These are phyloP conservation scores for Atrina japonica DNA, from an alignment of 2,888 invertebrate genomes.

Conservation along the genomic window DNA sequence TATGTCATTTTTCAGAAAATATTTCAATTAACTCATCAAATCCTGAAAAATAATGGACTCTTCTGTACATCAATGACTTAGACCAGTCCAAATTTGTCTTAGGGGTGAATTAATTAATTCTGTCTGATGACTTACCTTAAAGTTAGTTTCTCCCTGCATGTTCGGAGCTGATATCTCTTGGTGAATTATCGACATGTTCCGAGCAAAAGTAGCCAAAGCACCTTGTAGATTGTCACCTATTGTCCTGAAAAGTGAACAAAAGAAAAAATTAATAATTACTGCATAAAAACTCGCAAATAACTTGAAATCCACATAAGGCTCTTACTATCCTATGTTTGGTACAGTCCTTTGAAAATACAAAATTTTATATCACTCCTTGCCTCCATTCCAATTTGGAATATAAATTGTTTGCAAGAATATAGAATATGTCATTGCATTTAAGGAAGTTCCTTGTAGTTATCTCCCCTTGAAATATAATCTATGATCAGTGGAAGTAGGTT, in stretches of 20 bases:
- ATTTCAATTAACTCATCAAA: too few relatives aligned
- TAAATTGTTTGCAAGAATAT: not conserved
- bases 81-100: too few relatives aligned
- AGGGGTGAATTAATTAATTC: too few relatives aligned
- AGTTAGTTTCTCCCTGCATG: slow-evolving; percentile 80
- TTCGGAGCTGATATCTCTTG: slow-evolving; percentile 80
- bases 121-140: slow-evolving; percentile 75
- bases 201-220: slow-evolving; percentile 78
- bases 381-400: not conserved
- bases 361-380: not conserved
- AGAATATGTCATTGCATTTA: not conserved
- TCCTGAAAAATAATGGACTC: too few relatives aligned
- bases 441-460: too few relatives aligned
- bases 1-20: too few relatives aligned
- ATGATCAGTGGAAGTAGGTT: too few relatives aligned
- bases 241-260: slow-evolving; percentile 66
- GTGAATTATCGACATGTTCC: slow-evolving; percentile 79
- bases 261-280: slow-evolving; percentile 1
- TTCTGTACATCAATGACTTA: too few relatives aligned
- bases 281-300: not conserved
- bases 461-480: too few relatives aligned
- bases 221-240: slow-evolving; percentile 78
- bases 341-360: not conserved
- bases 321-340: too few relatives aligned
- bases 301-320: not conserved